Evolutionary conservation across 92 coral and sea anemone species (phyloP), one percentile per base, ranked within the genome.

Genomic region (Isaurus tuberculatus): DNA sequence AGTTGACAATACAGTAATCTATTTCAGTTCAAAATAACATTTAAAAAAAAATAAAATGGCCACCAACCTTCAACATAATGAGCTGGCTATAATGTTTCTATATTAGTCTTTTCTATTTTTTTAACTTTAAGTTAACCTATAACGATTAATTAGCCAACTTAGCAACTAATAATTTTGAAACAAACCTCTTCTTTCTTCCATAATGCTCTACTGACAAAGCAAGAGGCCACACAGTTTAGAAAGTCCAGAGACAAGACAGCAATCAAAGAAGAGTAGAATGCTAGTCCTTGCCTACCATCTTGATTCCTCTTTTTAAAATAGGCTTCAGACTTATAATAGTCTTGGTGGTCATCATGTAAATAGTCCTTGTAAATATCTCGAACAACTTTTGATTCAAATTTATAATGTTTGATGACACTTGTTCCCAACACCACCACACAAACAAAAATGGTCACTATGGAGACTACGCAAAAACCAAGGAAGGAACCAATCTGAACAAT

Each of bases 381-480:
- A 17, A 64, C 84, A 25, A 87, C 91, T 68, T 81, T 80, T 31
- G 91, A 65, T 80, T 93, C 94, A 89, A 89, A 91, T 16, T 65
- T 60, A 42, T 77, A 93, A 55, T 91, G 83, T 28, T 33, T 64
- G 40, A 93, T 51, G 26, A 86, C 95, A 20, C 86, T 92, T 19
- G 90, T 72, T 27, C 91, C 94, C 0, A 93, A 40, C n/a, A 92
- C 61, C 48, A 91, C 84, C 44, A 72, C 73, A 84, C 94, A 93
- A 15, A 91, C 89, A 17, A 83, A 51, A 66, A 93, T 69, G 19
- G 88, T 37, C 37, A 93, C 89, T 51, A 89, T 77, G 69, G 85
- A 83, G 66, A 91, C 91, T 66, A 89, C 40, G 33, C 91, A 91
- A 53, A 90, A 93, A 17, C 94, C 94, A 51, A 93, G 64, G 42